Evolutionary conservation across 2,797 vertebrate species (phyloP), one percentile per base, ranked within the genome.

Genomic region (Rousettus madagascariensis): DNA sequence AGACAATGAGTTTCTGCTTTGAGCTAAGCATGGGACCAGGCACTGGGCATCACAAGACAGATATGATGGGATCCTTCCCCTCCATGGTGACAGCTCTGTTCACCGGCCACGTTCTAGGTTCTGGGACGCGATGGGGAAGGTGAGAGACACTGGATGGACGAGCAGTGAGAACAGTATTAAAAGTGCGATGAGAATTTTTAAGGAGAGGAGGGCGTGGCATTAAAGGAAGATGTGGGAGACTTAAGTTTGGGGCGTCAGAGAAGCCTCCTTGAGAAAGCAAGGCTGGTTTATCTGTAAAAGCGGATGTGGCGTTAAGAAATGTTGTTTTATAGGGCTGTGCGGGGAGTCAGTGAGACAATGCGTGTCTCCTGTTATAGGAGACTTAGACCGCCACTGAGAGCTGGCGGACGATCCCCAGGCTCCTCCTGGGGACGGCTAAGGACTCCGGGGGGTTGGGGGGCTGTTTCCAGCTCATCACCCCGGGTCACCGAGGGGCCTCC

Each of bases 401-500:
- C 22, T 63, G 78, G 20, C 6, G 4, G 36, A 43, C 4, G 1
- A 1, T 0, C 33, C 19, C 22, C 28, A 9, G 9, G 1, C 5
- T 30, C 19, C 28, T 28, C 10, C 36, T 9, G 5, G 22, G 2
- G 13, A 49, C 10, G 16, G 8, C 22, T 41, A 2, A n/a, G 77
- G 33, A 57, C 9, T 5, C 16, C 7, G 13, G 55, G 20, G 30
- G 3, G 5, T 7, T 26, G 5, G 36, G 28, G 28, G 17, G 10
- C 57, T 41, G 20, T 38, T 57, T 65, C 53, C 28, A 8, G 20
- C 46, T 83, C 28, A 0, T 26, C 16, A 11, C 12, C 15, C 19
- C 4, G 4, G 9, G 11, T 38, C 63, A 7, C 1, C 3, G 20
- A 2, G 41, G 46, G 9, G 16, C 2, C 7, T 41, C 22, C 9